These are phyloP conservation scores for Podarcis muralis DNA, from an alignment of 2,113 vertebrate genomes.

Conservation along the genomic window DNA sequence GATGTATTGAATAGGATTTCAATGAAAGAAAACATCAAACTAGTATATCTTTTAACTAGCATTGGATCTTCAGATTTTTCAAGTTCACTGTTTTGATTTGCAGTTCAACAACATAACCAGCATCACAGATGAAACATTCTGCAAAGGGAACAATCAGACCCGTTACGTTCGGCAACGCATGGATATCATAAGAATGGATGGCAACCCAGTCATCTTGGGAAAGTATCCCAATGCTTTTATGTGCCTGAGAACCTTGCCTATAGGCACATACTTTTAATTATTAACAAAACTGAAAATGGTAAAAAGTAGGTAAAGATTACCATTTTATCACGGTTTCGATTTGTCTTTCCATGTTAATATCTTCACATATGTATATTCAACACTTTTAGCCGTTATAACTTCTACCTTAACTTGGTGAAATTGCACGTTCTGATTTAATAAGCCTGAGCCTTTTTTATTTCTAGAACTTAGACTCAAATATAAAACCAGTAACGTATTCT, in stretches of 20 bases:
- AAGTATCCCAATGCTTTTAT: conserved; percentile 92
- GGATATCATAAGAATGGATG: conserved; percentile 91
- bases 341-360: conserved; percentile 36
- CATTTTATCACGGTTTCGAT: conserved; percentile 43
- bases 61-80: neutral
- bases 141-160: conserved; percentile 87
- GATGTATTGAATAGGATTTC: neutral
- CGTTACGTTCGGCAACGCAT: conserved; percentile 87
- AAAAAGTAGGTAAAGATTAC: neutral
- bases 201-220: conserved; percentile 89
- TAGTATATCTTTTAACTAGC: neutral
- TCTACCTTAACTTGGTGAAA: neutral
- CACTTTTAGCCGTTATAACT: conserved; percentile 5
- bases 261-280: conserved; percentile 88
- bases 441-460: neutral
- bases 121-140: conserved; percentile 90
- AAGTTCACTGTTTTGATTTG: conserved; percentile 47
- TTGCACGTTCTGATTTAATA: conserved; percentile 2
- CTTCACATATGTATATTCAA: conserved; percentile 1
- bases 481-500: neutral
- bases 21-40: neutral
- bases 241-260: conserved; percentile 89
- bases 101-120: conserved; percentile 95
- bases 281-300: neutral
- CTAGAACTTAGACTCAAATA: neutral